Evolutionary conservation across 2,797 vertebrate species (phyloP).

Genomic region (Gallirallus australis): DNA sequence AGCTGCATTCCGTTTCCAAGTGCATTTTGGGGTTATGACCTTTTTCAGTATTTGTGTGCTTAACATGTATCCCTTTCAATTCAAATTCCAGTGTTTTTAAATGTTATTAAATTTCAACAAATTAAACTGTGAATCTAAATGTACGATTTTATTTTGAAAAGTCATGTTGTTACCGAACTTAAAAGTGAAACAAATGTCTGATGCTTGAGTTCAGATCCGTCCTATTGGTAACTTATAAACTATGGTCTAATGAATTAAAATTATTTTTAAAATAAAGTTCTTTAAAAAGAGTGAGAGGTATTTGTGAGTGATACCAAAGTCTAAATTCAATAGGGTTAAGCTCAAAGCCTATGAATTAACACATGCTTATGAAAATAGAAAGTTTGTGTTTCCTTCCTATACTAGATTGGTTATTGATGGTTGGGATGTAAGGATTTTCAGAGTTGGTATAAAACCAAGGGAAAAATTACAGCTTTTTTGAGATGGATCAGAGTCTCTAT

Average conservation of each 20-base stretch:
- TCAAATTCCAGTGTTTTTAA: constrained; percentile 78
- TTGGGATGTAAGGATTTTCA: not conserved
- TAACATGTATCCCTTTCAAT: constrained; percentile 79
- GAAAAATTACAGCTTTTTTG: not conserved
- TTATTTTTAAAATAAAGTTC: constrained; percentile 78
- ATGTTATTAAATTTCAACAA: constrained; percentile 79
- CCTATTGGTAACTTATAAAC: constrained; percentile 73
- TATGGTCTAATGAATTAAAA: constrained; percentile 73
- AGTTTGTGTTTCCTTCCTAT: not conserved
- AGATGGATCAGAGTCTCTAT: not conserved
- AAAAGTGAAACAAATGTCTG: constrained; percentile 80
- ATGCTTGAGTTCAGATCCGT: constrained; percentile 78
- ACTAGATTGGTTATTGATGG: too few relatives aligned
- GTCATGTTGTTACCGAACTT: constrained; percentile 79
- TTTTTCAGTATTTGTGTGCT: constrained; percentile 79
- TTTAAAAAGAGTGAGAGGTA: constrained; percentile 74
- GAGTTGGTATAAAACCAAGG: not conserved
- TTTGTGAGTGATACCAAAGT: constrained; percentile 62
- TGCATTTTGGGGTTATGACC: constrained; percentile 68
- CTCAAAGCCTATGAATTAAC: not conserved
- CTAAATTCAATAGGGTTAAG: constrained; percentile 11
- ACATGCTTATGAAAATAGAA: not conserved
- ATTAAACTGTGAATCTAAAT: constrained; percentile 83
- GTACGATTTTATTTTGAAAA: constrained; percentile 81
- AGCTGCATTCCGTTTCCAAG: constrained; percentile 73